Conservation (phyloP, 1,140 invertebrate genomes). For the Muscidifurax raptorellus region DNA sequence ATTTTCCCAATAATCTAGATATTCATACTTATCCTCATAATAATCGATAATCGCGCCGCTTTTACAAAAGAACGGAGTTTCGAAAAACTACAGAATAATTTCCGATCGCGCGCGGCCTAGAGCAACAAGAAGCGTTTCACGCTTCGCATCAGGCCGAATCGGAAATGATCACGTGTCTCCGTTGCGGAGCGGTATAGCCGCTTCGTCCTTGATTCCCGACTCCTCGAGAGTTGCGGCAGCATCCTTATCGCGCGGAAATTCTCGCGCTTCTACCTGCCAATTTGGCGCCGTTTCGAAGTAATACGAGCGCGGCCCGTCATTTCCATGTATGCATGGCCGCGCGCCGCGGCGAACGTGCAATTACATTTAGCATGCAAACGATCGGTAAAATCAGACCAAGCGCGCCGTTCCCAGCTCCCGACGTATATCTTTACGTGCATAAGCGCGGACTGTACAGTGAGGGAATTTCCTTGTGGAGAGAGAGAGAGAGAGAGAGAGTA, state of each 20-base stretch:
- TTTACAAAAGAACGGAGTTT: too few species aligned
- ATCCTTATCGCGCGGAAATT: conserved; percentile 45
- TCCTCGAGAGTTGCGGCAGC: background rate
- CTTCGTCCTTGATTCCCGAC: background rate
- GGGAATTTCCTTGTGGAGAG: too few species aligned
- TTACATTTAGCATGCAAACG: conserved; percentile 57
- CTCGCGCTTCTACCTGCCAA: conserved; percentile 36
- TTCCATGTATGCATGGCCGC: conserved; percentile 39
- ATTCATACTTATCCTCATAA: too few species aligned
- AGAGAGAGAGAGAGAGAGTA: too few species aligned
- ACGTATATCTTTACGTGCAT: too few species aligned
- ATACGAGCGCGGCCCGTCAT: conserved; percentile 48
- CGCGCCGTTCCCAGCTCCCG: background rate
- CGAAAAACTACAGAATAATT: too few species aligned
- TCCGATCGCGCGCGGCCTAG: background rate
- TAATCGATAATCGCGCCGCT: too few species aligned
- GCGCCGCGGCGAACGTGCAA: conserved; percentile 43
- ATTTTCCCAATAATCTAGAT: too few species aligned
- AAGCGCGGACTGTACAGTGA: too few species aligned
- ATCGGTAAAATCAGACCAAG: conserved; percentile 49
- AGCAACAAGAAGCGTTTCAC: background rate
- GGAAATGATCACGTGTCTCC: background rate
- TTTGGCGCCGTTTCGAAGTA: conserved; percentile 35
- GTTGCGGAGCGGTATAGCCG: background rate
- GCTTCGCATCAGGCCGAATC: background rate